Evolutionary conservation across 2,888 invertebrate genomes (phyloP).

Genomic region (Hedya salicella): DNA sequence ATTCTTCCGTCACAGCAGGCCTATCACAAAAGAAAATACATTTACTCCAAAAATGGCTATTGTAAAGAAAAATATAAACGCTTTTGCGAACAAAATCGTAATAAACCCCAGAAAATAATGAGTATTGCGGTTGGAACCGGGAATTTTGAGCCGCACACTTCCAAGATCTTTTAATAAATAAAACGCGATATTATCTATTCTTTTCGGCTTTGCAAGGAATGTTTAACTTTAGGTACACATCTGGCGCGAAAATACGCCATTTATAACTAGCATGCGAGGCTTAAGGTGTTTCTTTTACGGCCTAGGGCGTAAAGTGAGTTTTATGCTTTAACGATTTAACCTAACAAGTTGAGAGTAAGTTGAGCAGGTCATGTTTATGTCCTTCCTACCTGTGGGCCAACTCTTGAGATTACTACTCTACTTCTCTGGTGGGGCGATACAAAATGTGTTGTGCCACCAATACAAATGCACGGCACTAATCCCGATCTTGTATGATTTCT

Average conservation of each 20-base stretch:
- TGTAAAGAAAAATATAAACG: constrained; percentile 15
- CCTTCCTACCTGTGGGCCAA: too few relatives aligned
- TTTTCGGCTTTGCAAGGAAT: constrained; percentile 1
- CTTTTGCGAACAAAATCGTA: constrained; percentile 22
- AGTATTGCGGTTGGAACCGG: constrained; percentile 11
- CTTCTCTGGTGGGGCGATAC: too few relatives aligned
- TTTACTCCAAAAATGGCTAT: constrained; percentile 15
- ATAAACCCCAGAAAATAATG: constrained; percentile 35
- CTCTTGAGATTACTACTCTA: too few relatives aligned
- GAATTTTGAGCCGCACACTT: constrained; percentile 9
- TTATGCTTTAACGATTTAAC: too few relatives aligned
- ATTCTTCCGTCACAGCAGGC: constrained; percentile 9
- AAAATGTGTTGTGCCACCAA: too few relatives aligned
- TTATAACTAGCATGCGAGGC: too few relatives aligned
- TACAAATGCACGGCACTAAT: too few relatives aligned
- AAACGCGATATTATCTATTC: constrained; percentile 8
- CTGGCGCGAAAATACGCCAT: neutral
- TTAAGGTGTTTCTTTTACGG: too few relatives aligned
- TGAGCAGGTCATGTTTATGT: too few relatives aligned
- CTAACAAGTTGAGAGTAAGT: too few relatives aligned
- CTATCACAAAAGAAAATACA: neutral
- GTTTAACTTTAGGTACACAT: neutral
- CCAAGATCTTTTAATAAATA: constrained; percentile 24
- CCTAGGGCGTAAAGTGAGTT: too few relatives aligned
- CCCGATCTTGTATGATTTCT: too few relatives aligned